Evolutionary conservation across 2,888 invertebrate species (phyloP).

Genomic region (Melangyna quadrimaculata): DNA sequence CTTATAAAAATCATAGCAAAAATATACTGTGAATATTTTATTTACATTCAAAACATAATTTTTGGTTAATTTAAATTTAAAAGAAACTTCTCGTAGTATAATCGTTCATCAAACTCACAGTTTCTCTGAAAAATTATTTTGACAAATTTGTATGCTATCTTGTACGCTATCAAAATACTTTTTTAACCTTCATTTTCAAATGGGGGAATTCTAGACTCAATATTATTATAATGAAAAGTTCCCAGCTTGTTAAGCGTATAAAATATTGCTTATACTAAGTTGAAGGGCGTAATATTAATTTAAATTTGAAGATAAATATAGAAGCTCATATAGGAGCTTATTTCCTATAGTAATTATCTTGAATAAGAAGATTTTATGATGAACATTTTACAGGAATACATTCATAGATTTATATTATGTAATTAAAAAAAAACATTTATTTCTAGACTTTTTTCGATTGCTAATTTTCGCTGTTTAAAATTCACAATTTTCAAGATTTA

Average conservation of each 20-base stretch:
- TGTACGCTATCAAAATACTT: background rate
- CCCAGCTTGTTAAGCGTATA: background rate
- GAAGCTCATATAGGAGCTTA: background rate
- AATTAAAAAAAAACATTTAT: background rate
- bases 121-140: background rate
- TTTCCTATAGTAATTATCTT: background rate
- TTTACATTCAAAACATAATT: background rate
- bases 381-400: background rate
- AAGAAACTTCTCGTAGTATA: too few relatives aligned
- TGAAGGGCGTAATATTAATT: background rate
- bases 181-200: background rate
- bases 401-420: too few relatives aligned
- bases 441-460: background rate
- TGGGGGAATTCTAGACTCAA: background rate
- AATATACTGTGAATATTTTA: too few relatives aligned
- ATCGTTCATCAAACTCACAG: background rate
- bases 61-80: background rate
- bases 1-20: too few relatives aligned
- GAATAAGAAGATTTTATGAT: background rate
- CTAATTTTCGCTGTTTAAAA: background rate
- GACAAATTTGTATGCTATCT: constrained; percentile 8
- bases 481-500: background rate
- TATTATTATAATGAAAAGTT: background rate
- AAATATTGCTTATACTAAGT: background rate
- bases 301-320: background rate